phyloP scores from a whole-genome alignment of 2,888 invertebrate species.

The Patella ulyssiponensis region DNA sequence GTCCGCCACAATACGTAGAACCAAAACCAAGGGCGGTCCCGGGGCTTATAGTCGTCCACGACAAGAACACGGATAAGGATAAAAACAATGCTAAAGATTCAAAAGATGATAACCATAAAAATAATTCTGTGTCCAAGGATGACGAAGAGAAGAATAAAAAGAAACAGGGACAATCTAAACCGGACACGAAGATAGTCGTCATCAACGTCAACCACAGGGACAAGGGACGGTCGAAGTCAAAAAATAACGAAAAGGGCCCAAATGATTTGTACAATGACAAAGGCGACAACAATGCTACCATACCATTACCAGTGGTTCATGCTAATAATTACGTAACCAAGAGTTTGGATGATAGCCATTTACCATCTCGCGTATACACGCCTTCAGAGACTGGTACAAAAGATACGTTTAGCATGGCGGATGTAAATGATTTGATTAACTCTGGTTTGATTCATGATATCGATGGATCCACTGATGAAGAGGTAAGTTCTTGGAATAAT shows the following conservation, averaged over 20 bases:
- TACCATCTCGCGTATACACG: not conserved
- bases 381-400: not conserved
- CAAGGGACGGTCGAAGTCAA: not conserved
- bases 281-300: not conserved
- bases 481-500: not conserved
- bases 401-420: not conserved
- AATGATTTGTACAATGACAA: not conserved
- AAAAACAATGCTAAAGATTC: not conserved
- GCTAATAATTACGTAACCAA: not conserved
- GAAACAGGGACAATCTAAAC: not conserved
- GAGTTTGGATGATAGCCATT: not conserved
- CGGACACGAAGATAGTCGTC: not conserved
- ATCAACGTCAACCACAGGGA: constrained; percentile 9
- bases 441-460: not conserved
- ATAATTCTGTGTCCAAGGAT: not conserved
- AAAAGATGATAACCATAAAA: not conserved
- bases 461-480: not conserved
- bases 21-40: not conserved
- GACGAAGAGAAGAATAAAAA: not conserved
- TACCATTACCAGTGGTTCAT: not conserved
- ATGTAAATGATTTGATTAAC: not conserved
- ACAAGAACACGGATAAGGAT: not conserved
- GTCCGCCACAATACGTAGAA: not conserved
- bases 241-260: not conserved
- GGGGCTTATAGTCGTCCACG: not conserved